Evolutionary conservation across 1,140 invertebrate genomes (phyloP), one percentile per base, ranked within the genome.

Genomic region (Ctenoplectra terminalis): DNA sequence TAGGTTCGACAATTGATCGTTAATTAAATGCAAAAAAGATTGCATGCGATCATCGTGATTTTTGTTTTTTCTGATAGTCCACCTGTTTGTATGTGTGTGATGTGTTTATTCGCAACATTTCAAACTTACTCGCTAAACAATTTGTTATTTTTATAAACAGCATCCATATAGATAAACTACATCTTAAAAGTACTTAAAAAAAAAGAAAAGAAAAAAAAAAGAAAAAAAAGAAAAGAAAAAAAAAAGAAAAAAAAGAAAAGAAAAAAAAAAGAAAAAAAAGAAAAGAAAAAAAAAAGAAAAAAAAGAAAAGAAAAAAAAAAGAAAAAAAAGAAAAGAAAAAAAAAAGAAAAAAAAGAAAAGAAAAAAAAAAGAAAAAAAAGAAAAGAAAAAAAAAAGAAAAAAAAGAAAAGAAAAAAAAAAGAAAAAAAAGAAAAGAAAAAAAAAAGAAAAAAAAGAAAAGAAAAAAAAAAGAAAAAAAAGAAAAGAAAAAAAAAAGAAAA

Each of bases 81-180:
- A 73, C n/a, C 31, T 56, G 4, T 0, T 23, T 69, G 34, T 54
- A 74, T 73, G 52, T 60, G 73, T 73, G 64, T 50, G 56, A 73
- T 56, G 71, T 85, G 69, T 75, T 82, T 40, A 48, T 54, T 86
- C 54, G 70, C 64, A 61, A 84, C 58, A 72, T 60, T 71, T 86
- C 77, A 67, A 87, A 82, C 85, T 87, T 87, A 87, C 56, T 40
- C 46, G 56, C 85, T 87, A 88, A 88, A 87, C 78, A 87, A 84
- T 84, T 87, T 82, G 54, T 87, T 81, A 77, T 20, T 50, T 79
- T 86, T 84, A 78, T 87, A 87, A 87, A 87, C 85, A 87, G 66
- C 86, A 64, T 84, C 78, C 82, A 52, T 81, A 78, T 66, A 69
- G 71, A 77, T 85, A 87, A 87, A 77, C 74, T 86, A 88, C 61